Evolutionary conservation across 2,113 vertebrate genomes (phyloP).

Genomic region (Tupaia tana): DNA sequence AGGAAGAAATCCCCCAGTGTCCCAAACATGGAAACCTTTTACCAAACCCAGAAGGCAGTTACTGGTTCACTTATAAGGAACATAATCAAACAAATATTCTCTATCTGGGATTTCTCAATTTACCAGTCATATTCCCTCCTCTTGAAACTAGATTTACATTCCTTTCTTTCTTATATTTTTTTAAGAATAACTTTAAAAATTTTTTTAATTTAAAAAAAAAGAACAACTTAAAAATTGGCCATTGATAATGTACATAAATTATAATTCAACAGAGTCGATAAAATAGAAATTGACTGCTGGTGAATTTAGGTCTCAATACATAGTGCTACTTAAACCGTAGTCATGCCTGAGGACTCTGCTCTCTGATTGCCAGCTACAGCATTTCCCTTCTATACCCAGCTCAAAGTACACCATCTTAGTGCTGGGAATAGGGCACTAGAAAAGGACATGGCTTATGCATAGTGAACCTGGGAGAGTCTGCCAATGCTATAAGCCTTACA

Average conservation of each 20-base stretch:
- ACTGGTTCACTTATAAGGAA: not conserved
- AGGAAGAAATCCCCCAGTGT: not conserved
- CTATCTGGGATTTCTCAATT: too few species aligned
- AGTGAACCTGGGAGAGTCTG: not conserved
- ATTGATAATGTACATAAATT: not conserved
- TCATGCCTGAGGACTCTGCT: not conserved
- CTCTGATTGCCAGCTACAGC: not conserved
- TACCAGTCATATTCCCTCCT: not conserved
- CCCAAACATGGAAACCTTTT: not conserved
- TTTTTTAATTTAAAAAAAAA: not conserved
- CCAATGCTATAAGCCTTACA: not conserved
- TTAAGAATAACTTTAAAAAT: too few species aligned
- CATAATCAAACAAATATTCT: not conserved
- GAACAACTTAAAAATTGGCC: not conserved
- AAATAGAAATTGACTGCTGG: not conserved
- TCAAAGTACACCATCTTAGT: too few species aligned
- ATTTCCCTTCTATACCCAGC: not conserved
- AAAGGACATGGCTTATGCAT: fast-evolving
- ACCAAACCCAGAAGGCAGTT: not conserved
- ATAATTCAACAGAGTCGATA: not conserved
- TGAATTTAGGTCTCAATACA: not conserved
- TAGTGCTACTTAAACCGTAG: not conserved
- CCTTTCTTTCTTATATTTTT: not conserved
- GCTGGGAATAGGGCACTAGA: not conserved
- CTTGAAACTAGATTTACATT: not conserved